Evolutionary conservation across 2,113 vertebrate species (phyloP), one percentile per base, ranked within the genome.

Genomic region (Ranitomeya imitator): DNA sequence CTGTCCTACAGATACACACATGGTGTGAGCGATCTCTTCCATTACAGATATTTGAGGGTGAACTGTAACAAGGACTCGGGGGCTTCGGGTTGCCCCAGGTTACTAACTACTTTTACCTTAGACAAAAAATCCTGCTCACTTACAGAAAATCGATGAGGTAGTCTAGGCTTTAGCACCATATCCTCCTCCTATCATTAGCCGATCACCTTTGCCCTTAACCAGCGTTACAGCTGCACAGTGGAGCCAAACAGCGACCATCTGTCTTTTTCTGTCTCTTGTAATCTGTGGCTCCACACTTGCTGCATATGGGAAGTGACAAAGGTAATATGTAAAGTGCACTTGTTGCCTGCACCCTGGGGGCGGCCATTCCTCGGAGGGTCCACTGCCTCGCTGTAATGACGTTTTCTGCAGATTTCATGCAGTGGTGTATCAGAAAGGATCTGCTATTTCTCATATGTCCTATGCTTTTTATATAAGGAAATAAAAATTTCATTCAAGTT

Each of bases 201-300:
- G 61, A 21, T 79, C 57, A 79, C 85, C 76, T 86, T 86, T 79
- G 85, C 59, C 85, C 85, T 79, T 86, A 86, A 86, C 74, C 61
- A 86, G 80, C 78, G 69, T 83, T 83, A 83, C 81, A 83, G 61
- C 81, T 83, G 81, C 45, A 83, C 5, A 14, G 19, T 52, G 57
- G 23, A 85, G 83, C 65, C 65, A 79, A 86, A 57, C 79, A 63
- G 7, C 19, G 76, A 57, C 85, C 85, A 86, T 86, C 76, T 80
- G 85, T 63, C 45, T 65, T 18, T 52, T 52, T 63, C 74, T 77
- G 81, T 80, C 78, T 59, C 16, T 18, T 80, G 78, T 60, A 14
- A 80, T 80, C 78, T 59, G 78, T 23, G 2, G n/a, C 57, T 55
- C 19, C 71, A 2, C 76, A 78, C 76, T 78, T 19, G 59, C 45